Evolutionary conservation across 2,797 vertebrate genomes (phyloP), one percentile per base, ranked within the genome.

Genomic region (Crax fasciolata): DNA sequence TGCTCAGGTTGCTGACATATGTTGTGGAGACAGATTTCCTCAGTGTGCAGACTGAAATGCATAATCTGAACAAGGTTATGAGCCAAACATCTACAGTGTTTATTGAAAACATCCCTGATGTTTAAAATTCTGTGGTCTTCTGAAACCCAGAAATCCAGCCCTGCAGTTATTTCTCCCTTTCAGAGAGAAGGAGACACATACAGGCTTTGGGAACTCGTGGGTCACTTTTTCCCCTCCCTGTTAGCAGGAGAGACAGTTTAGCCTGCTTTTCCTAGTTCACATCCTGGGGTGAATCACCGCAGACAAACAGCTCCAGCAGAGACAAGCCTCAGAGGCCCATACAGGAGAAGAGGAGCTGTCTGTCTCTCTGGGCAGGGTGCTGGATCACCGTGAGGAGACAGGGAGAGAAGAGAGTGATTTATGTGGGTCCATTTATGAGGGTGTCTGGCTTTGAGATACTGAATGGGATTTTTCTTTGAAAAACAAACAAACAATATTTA

Each of bases 41-140:
- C 88, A 90, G 70, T 55, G 18, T 86, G 94, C 94, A 97, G 78
- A 84, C 94, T 94, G 87, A 96, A 93, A 97, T 75, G 91, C 93
- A 95, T 95, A 93, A 97, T 97, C 92, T 85, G 85, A 96, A 63
- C 41, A 15, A 62, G 23, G 54, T 74, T 38, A 73, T 95, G 93
- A 97, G 96, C 96, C 97, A 98, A 97, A 95, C 89, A 95, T 97
- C 87, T 84, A 94, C 94, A 84, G 81, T 87, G 87, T 86, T 97
- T 97, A 98, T 97, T 98, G 95, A 98, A 98, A 98, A 97, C 97
- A 97, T 97, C 96, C 97, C 89, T 84, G 52, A 58, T 93, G 85
- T 96, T 97, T 95, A 63, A 93, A 90, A 93, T 94, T 72, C 82
- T 88, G 86, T 71, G 94, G 86, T 94, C 94, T 97, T 88, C 96